These are phyloP conservation scores for Cryptoblepharus egeriae DNA, from an alignment of 2,797 vertebrate species.

Conservation along the genomic window DNA sequence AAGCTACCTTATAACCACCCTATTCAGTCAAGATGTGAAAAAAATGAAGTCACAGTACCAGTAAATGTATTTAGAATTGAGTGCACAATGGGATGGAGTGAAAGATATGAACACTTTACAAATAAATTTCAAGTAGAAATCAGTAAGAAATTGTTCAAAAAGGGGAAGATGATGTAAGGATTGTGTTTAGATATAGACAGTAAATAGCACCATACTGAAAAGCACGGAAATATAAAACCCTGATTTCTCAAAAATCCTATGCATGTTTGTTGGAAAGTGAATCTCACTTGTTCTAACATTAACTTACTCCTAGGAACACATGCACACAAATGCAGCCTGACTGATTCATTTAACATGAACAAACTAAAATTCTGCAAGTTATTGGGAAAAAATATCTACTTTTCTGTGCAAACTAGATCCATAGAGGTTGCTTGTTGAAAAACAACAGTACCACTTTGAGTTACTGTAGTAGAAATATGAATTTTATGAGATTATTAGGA, in stretches of 20 bases:
- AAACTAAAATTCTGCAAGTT: conserved; percentile 6
- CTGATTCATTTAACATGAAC: conserved; percentile 61
- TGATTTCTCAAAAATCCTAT: conserved; percentile 2
- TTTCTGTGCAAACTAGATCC: conserved; percentile 34
- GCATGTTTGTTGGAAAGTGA: not conserved
- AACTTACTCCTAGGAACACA: not conserved
- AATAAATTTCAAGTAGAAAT: conserved; percentile 25
- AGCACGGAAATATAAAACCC: conserved; percentile 36
- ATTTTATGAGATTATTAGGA: conserved; percentile 33
- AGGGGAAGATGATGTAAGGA: conserved; percentile 34
- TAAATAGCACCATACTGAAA: conserved; percentile 50
- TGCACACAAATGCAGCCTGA: not conserved
- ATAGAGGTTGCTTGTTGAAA: conserved; percentile 3
- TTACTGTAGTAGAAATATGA: not conserved
- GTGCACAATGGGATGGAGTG: not conserved
- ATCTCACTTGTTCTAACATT: too few species aligned
- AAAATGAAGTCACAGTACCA: not conserved
- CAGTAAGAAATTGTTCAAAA: conserved; percentile 17
- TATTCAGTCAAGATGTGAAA: not conserved
- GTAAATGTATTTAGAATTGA: not conserved
- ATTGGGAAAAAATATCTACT: conserved; percentile 33
- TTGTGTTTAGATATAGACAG: conserved; percentile 47
- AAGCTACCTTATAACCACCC: not conserved
- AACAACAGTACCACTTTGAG: not conserved
- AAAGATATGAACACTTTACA: conserved; percentile 9